Evolutionary conservation across 2,113 vertebrate genomes (phyloP).

Genomic region (Psettodes erumei): DNA sequence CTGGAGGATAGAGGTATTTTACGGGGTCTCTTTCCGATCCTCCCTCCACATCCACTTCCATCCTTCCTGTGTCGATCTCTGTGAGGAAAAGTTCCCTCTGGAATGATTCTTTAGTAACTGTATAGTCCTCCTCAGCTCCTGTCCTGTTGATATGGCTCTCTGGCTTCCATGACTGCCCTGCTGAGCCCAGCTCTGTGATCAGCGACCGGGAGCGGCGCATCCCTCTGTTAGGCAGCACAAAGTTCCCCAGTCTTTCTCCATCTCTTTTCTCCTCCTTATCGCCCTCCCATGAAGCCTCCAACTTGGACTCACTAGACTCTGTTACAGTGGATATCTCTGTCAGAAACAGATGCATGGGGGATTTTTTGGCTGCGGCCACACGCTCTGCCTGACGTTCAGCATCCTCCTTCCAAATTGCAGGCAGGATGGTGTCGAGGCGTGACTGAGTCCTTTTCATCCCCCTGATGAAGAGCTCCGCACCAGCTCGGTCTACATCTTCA

Average conservation of each 20-base stretch:
- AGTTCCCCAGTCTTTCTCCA: conserved; percentile 67
- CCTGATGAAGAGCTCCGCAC: conserved; percentile 76
- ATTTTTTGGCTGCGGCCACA: conserved; percentile 77
- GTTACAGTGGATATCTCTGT: conserved; percentile 81
- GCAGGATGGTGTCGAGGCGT: conserved; percentile 84
- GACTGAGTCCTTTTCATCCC: conserved; percentile 87
- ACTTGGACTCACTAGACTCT: conserved; percentile 73
- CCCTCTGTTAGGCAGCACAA: conserved; percentile 74
- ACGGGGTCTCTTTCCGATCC: conserved; percentile 73
- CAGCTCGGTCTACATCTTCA: conserved; percentile 77
- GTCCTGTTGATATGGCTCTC: conserved; percentile 57
- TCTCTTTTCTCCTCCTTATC: conserved; percentile 64
- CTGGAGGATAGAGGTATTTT: conserved; percentile 76
- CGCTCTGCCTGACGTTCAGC: conserved; percentile 79
- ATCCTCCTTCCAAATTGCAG: conserved; percentile 84
- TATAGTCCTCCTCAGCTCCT: conserved; percentile 31
- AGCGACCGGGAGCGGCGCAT: conserved; percentile 82
- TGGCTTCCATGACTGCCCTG: conserved; percentile 63
- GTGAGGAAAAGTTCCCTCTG: conserved; percentile 84
- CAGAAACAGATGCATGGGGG: conserved; percentile 85
- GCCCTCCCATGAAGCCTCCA: conserved; percentile 68
- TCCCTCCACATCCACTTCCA: conserved; percentile 65
- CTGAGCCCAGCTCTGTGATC: conserved; percentile 79
- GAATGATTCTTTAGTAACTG: conserved; percentile 68
- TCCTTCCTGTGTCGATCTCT: conserved; percentile 79